Base-by-base conservation (phyloP, 2,888 invertebrate genomes). In the Ophraella communa region DNA sequence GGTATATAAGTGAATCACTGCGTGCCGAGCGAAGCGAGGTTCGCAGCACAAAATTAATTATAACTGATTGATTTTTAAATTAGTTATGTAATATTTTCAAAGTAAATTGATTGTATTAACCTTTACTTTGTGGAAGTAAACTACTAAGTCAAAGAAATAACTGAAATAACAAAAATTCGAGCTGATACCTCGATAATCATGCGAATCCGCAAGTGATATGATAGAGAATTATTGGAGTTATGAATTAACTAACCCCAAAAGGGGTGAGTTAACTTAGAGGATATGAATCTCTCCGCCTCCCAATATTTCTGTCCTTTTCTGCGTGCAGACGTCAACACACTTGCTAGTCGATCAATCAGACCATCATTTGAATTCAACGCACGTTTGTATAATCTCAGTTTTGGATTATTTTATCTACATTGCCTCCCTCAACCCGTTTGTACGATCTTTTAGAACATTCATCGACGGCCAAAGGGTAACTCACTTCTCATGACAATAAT, bases 381-480 rank as follows among this genome's bases (percentile, higher is more conserved):
- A 82, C 82, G 82, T 82, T 75, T 78, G 74, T 74, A 78, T 82
- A 82, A 82, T 82, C 82, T 81, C 78, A 78, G 76, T 80, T 79
- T 80, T 80, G 80, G 80, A 81, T 80, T 81, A 81, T 81, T 81
- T 81, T 81, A 81, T 81, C 81, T 79, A 75, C 75, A 74, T 72
- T 77, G 74, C 75, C 78, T 76, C 77, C 75, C 77, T 77, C 74
- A 76, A 77, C 77, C 75, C 76, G 66, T 67, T 73, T 61, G 42
- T 52, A 30, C 2, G 5, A 51, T 51, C 27, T 24, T 17, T 17
- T 11, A 5, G 14, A 30, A 5, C 14, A 51, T 17, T 17, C 24
- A 17, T 51, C 21, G 18, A n/a, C 47, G n/a, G 27, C 8, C 10
- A 23, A 27, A 51, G 49, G 49, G 49, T 27, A 51, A 51, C 49